Conservation (phyloP, 2,888 invertebrate genomes). For the Chalcis sispes region DNA sequence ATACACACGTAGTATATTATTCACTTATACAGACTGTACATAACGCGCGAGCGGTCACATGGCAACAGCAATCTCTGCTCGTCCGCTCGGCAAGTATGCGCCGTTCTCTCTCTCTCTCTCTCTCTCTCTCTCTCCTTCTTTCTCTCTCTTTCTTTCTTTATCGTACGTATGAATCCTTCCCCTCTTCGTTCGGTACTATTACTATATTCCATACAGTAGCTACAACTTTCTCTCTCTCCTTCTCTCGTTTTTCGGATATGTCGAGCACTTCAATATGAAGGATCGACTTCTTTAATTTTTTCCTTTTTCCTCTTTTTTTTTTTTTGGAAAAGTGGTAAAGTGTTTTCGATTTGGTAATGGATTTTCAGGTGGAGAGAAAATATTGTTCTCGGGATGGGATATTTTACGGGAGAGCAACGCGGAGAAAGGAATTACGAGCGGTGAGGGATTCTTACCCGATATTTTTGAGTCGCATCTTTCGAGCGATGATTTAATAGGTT, state of each 20-base stretch:
- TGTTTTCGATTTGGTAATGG: constrained; percentile 19
- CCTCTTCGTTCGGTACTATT: too few relatives aligned
- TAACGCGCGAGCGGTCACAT: constrained; percentile 24
- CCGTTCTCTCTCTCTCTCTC: background rate
- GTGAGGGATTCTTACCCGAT: too few relatives aligned
- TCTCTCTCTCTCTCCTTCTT: background rate
- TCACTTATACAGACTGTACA: background rate
- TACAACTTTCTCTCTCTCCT: background rate
- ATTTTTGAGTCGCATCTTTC: too few relatives aligned
- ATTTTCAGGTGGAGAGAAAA: background rate
- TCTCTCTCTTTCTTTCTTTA: background rate
- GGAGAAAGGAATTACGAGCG: background rate
- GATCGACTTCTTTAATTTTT: too few relatives aligned
- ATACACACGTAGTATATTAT: background rate
- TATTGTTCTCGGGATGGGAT: too few relatives aligned
- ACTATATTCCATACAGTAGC: too few relatives aligned
- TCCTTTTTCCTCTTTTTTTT: too few relatives aligned
- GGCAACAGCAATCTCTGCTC: constrained; percentile 49
- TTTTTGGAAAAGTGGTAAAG: background rate
- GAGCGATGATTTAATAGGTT: too few relatives aligned
- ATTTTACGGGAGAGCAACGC: too few relatives aligned
- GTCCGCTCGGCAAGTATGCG: background rate
- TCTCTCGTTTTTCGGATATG: background rate
- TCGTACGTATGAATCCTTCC: too few relatives aligned
- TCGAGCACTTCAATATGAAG: too few relatives aligned